These are phyloP conservation scores for Orthonychiurus folsomi DNA, from an alignment of 2,888 invertebrate genomes.

Conservation along the genomic window DNA sequence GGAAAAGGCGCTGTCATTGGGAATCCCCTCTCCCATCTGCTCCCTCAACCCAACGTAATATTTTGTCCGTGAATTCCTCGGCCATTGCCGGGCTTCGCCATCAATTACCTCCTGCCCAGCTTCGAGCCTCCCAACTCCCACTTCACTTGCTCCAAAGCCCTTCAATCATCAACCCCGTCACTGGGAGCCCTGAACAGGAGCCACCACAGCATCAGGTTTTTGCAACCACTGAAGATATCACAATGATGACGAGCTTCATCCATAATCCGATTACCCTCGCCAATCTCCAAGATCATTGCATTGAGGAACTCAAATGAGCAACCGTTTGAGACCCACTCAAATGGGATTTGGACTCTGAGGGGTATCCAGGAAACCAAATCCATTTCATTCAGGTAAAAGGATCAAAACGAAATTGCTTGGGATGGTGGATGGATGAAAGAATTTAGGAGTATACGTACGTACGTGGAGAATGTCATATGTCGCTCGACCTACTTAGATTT, in stretches of 20 bases:
- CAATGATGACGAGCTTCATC: constrained; percentile 8
- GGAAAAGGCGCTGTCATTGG: constrained; percentile 7
- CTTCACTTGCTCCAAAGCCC: background rate
- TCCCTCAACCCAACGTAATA: background rate
- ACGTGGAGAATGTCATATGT: too few relatives aligned
- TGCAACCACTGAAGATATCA: background rate
- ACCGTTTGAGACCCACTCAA: background rate
- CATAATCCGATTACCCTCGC: constrained; percentile 6
- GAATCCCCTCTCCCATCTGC: background rate
- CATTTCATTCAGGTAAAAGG: background rate
- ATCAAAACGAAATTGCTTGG: too few relatives aligned
- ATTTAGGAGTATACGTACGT: too few relatives aligned
- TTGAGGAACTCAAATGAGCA: background rate
- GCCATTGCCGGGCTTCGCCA: background rate
- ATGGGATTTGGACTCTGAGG: background rate
- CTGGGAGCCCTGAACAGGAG: background rate
- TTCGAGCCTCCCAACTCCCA: background rate
- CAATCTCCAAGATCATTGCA: background rate
- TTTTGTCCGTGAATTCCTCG: constrained; percentile 1
- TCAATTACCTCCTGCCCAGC: background rate
- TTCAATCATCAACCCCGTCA: background rate
- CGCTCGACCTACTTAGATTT: too few relatives aligned
- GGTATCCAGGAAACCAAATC: background rate
- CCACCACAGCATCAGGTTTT: background rate
- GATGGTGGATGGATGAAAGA: too few relatives aligned